phyloP scores from a whole-genome alignment of 2,888 invertebrate genomes.

The Pseudococcus viburni region DNA sequence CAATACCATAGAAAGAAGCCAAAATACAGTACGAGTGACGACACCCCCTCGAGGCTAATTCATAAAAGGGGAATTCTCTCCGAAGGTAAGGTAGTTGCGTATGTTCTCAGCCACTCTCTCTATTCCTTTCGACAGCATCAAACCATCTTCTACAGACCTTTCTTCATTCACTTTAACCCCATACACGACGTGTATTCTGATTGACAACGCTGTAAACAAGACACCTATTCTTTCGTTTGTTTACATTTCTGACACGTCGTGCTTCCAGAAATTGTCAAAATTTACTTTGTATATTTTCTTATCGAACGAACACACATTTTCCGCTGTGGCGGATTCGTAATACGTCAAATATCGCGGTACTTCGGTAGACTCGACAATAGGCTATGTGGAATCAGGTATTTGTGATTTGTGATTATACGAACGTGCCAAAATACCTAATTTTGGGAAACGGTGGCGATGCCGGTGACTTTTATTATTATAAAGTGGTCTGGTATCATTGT shows the following conservation, averaged over 20 bases:
- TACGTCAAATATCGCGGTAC: constrained; percentile 24
- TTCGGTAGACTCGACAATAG: neutral
- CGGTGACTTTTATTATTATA: neutral
- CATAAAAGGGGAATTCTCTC: constrained; percentile 60
- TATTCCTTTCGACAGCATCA: constrained; percentile 35
- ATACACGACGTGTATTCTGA: constrained; percentile 26
- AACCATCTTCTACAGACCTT: constrained; percentile 58
- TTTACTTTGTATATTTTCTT: constrained; percentile 54
- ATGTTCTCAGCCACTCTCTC: constrained; percentile 3
- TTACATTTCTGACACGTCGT: constrained; percentile 62
- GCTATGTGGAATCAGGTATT: neutral
- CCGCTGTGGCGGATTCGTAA: neutral
- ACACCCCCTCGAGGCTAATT: constrained; percentile 65
- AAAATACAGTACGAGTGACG: constrained; percentile 56
- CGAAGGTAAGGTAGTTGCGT: neutral
- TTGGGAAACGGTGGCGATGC: neutral
- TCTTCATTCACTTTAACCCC: constrained; percentile 18
- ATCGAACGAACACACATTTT: neutral
- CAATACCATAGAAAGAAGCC: constrained; percentile 48
- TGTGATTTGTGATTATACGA: neutral
- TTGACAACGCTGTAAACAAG: constrained; percentile 64
- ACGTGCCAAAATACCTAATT: neutral
- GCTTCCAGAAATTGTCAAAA: constrained; percentile 60
- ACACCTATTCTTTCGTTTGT: constrained; percentile 65
- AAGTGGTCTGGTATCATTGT: neutral